Evolutionary conservation across 2,797 vertebrate genomes (phyloP).

Genomic region (Phoebastria nigripes): DNA sequence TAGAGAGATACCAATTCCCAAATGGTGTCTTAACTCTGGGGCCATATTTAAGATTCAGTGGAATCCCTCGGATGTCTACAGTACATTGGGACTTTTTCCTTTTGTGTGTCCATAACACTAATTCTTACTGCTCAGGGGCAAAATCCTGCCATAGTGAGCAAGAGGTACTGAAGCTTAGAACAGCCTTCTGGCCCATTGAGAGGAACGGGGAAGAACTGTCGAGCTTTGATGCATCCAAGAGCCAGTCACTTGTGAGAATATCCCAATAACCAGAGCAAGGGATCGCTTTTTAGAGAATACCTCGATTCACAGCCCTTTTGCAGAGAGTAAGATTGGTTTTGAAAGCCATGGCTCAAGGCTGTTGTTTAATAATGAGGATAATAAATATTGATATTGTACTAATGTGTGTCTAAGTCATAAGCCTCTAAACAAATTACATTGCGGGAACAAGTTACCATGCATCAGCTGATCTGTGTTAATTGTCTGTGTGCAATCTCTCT

Average conservation of each 20-base stretch:
- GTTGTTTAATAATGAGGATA: conserved; percentile 24
- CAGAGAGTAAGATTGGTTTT: not conserved
- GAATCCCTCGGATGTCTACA: not conserved
- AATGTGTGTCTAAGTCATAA: conserved; percentile 18
- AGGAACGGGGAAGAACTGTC: not conserved
- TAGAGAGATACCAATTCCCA: not conserved
- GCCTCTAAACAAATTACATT: conserved; percentile 43
- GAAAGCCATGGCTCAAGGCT: conserved; percentile 37
- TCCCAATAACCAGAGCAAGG: not conserved
- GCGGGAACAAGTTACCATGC: not conserved
- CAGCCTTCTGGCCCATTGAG: not conserved
- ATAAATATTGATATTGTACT: conserved; percentile 51
- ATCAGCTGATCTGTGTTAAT: conserved; percentile 43
- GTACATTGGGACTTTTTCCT: not conserved
- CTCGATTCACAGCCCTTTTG: not conserved
- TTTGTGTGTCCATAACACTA: not conserved
- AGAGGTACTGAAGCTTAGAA: not conserved
- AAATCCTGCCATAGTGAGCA: not conserved
- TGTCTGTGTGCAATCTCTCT: conserved; percentile 44
- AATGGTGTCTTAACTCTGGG: not conserved
- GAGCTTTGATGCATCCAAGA: not conserved
- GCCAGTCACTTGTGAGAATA: not conserved
- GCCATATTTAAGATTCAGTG: not conserved
- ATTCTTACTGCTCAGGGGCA: not conserved
- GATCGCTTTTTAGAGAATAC: not conserved